Percentiles rank a stretch among this genome's conserved stretches.
Conservation (phyloP, 2,888 invertebrate species). For the Plebejus argus region DNA sequence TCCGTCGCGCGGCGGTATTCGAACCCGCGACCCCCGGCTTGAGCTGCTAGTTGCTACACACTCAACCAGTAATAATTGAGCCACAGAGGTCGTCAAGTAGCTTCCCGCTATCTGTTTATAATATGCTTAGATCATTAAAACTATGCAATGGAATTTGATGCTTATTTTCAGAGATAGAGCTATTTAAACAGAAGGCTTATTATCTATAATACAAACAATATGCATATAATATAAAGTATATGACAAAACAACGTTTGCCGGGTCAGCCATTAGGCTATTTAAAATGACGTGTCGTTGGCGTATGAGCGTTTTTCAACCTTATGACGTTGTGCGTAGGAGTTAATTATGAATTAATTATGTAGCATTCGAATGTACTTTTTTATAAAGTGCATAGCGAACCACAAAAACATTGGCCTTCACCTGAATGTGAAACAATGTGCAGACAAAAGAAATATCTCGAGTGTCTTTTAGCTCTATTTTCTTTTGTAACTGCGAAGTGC, state of each 20-base stretch:
- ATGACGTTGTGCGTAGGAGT: not conserved
- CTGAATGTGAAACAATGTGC: constrained; percentile 13
- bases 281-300: not conserved
- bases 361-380: not conserved
- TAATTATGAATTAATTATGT: not conserved
- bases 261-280: not conserved
- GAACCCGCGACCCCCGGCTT: no score
- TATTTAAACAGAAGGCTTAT: no score
- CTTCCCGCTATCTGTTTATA: not conserved
- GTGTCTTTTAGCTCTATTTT: constrained; percentile 1
- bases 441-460: constrained; percentile 13
- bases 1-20: no score
- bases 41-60: no score
- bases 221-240: no score
- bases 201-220: no score
- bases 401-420: constrained; percentile 1
- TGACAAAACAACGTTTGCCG: no score
- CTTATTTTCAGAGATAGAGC: no score
- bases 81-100: no score
- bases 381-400: not conserved
- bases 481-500: not conserved
- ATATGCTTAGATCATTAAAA: no score
- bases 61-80: no score
- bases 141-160: no score
- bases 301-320: not conserved